Conservation (phyloP, 2,797 vertebrate species). For the Ambastaia sidthimunki region DNA sequence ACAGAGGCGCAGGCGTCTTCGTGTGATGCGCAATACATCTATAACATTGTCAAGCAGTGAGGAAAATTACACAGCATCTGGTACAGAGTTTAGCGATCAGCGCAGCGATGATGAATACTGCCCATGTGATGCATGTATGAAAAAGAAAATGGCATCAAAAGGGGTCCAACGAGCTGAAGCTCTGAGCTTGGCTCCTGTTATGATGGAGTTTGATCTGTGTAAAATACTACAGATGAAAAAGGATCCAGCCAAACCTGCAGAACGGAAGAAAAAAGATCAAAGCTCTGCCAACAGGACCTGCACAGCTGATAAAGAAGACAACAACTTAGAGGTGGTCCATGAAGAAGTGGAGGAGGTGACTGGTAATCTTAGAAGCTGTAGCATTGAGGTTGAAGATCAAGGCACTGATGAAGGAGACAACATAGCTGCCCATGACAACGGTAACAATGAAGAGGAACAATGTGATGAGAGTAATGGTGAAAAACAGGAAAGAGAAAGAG, state of each 20-base stretch:
- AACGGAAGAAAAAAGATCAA: conserved; percentile 19
- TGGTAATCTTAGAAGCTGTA: neutral
- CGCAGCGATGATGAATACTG: conserved; percentile 83
- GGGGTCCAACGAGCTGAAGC: conserved; percentile 53
- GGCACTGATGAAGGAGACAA: neutral
- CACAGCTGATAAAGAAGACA: conserved; percentile 40
- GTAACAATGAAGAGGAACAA: neutral
- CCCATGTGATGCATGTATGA: conserved; percentile 85
- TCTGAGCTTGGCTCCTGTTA: conserved; percentile 71
- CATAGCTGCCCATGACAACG: conserved; percentile 1
- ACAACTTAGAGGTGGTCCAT: conserved; percentile 52
- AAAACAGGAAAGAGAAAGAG: neutral
- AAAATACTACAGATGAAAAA: conserved; percentile 80
- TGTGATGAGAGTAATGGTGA: neutral
- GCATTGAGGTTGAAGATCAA: neutral
- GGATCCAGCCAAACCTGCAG: conserved; percentile 22
- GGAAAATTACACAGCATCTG: conserved; percentile 65
- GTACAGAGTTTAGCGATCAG: conserved; percentile 75
- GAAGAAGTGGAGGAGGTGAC: conserved; percentile 29
- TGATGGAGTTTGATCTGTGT: conserved; percentile 84
- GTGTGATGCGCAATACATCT: conserved; percentile 76
- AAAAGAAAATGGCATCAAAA: conserved; percentile 70
- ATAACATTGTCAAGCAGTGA: conserved; percentile 68
- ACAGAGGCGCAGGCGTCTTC: conserved; percentile 77
- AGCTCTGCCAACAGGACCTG: neutral